These are phyloP conservation scores for Parapsyche elsis DNA, from an alignment of 1,140 invertebrate genomes.

Conservation along the genomic window DNA sequence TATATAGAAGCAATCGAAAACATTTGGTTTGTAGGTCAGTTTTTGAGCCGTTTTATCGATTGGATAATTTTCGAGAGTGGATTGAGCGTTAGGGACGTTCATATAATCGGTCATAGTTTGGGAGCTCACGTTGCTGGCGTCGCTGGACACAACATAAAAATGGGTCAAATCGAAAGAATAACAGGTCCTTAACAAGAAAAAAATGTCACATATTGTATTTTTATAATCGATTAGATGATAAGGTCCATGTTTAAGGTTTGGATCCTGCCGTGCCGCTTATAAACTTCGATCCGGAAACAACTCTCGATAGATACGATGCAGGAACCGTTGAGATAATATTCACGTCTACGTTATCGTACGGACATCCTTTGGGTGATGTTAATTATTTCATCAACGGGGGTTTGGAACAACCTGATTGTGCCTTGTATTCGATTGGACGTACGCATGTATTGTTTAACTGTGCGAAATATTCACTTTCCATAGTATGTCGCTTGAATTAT, in stretches of 20 bases:
- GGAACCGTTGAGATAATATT: conserved; percentile 50
- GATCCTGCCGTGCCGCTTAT: conserved; percentile 51
- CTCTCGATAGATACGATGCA: conserved; percentile 45
- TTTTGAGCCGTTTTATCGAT: conserved; percentile 39
- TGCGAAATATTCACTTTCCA: not conserved
- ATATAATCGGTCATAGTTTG: conserved; percentile 51
- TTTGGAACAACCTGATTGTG: conserved; percentile 44
- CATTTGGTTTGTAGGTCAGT: conserved; percentile 18
- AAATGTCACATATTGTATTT: not conserved
- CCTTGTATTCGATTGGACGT: not conserved
- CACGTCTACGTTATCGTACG: conserved; percentile 49
- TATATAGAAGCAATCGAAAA: conserved; percentile 47
- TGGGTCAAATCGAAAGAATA: conserved; percentile 45
- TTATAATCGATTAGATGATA: not conserved
- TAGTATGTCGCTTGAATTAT: not conserved
- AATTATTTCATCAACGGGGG: conserved; percentile 52
- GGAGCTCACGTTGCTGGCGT: conserved; percentile 51
- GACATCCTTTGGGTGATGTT: conserved; percentile 49
- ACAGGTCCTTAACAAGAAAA: conserved; percentile 45
- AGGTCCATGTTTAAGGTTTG: conserved; percentile 35
- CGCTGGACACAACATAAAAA: conserved; percentile 36
- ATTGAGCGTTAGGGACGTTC: conserved; percentile 37
- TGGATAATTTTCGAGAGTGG: conserved; percentile 44
- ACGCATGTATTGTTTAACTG: not conserved
- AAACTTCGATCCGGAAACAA: conserved; percentile 42